Base-by-base conservation (phyloP, 2,888 invertebrate species). In the Leptogaster cylindrica region DNA sequence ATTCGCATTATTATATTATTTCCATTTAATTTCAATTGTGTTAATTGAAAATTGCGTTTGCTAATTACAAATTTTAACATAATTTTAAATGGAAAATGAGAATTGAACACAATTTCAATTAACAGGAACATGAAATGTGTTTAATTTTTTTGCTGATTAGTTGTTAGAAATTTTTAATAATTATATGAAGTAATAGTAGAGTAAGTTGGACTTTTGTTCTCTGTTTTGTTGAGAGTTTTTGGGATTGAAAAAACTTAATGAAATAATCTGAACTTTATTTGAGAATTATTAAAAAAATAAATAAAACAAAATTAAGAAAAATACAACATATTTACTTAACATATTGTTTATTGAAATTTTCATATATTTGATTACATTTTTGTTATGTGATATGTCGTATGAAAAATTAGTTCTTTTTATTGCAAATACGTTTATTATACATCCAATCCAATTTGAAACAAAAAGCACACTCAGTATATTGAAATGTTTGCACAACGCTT, bases 281-380 rank as follows among this genome's bases (percentile, higher is more conserved):
- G n/a, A n/a, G n/a, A n/a, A n/a, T n/a, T n/a, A n/a, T n/a, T n/a
- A n/a, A n/a, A n/a, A n/a, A n/a, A n/a, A n/a, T n/a, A n/a, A n/a
- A n/a, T n/a, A 23, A 46, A 46, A 8, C 3, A 2, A 12, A 1
- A 1, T 44, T 46, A 2, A 6, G 8, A 46, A 23, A 23, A 46
- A 46, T 23, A 20, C 2, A 46, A 3, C 46, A 46, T 4, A 20
- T 2, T 31, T 52, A 16, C 52, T 28, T 52, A 52, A 52, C 52
- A 31, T 33, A 52, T 5, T 52, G 20, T 46, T 52, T 52, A 52
- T 52, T 52, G 28, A 52, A 52, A 33, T 33, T 31, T 31, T 52
- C 33, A 14, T 52, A 31, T 52, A 31, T 31, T 33, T 52, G 52
- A 33, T 18, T 52, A 52, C 83, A 20, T 68, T 23, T 20, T 67